Evolutionary conservation across 1,140 invertebrate genomes (phyloP), one percentile per base, ranked within the genome.

Genomic region (Heterodera schachtii): DNA sequence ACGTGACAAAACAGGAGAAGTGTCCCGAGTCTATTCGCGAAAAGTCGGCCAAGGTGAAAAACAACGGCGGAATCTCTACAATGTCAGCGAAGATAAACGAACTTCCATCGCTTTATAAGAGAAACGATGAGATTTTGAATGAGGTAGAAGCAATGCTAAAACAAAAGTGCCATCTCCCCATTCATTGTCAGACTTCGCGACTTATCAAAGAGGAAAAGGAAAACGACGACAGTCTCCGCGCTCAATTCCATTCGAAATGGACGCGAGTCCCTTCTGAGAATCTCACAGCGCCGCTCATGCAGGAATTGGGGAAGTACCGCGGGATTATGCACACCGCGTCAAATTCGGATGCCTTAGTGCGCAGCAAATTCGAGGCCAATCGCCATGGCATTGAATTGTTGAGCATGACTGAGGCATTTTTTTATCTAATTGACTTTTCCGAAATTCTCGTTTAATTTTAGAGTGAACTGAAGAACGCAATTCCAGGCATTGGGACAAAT

Each of bases 51-150:
- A 90, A 91, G 81, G 83, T 92, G 9, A 86, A 90, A 73, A 86
- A 89, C 11, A 81, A 85, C 60, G 91, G 91, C 16, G 84, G 86
- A n/a, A 46, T 78, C 31, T 78, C 71, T 67, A 70, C 66, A 64
- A 82, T 78, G 93, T 88, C 52, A 81, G 92, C 88, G 52, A 88
- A 93, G 84, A 92, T 94, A 78, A 93, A 90, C 92, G 96, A 98
- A 88, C 91, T 99, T 69, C 97, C 97, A 0, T 94, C 95, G 82
- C 91, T 97, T 66, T 92, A 98, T 57, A 94, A 94, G 89, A 92
- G 97, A 80, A 99, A 99, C 91, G 93, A 93, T 73, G 97, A 99
- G 91, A 97, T 99, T 83, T 92, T 99, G 0, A 94, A 96, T 90
- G 97, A 98, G 92, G 94, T 95, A 87, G 78, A n/a, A 19, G 5